Evolutionary conservation across 2,113 vertebrate genomes (phyloP).

Genomic region (Dicentrarchus labrax): DNA sequence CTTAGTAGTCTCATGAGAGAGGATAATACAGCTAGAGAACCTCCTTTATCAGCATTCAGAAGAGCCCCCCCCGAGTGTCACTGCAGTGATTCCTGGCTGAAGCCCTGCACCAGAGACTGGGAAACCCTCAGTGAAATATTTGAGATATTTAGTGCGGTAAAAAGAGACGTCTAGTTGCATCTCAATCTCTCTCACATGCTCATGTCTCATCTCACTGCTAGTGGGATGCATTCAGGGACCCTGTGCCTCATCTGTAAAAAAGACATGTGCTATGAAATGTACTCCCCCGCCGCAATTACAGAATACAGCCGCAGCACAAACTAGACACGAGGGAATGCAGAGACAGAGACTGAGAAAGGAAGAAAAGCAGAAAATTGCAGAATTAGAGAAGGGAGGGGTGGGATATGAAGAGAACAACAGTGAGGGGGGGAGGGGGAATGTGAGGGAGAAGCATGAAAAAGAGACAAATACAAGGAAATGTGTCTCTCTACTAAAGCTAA

Average conservation of each 20-base stretch:
- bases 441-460: not conserved
- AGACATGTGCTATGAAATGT: conserved; percentile 46
- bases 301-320: conserved; percentile 56
- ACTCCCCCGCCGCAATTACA: conserved; percentile 61
- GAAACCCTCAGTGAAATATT: conserved; percentile 47
- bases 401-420: conserved; percentile 1
- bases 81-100: conserved; percentile 26
- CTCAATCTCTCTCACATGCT: conserved; percentile 40
- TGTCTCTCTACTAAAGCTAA: conserved; percentile 23
- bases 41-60: conserved; percentile 36
- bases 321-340: conserved; percentile 59
- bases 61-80: conserved; percentile 14
- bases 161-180: conserved; percentile 48
- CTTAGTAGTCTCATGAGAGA: conserved; percentile 30
- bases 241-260: conserved; percentile 54
- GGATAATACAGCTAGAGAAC: not conserved
- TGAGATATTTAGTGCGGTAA: conserved; percentile 50
- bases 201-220: conserved; percentile 39
- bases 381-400: conserved; percentile 23
- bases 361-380: conserved; percentile 40
- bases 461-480: not conserved
- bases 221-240: conserved; percentile 34
- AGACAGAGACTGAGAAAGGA: not conserved
- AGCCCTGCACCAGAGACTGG: not conserved
- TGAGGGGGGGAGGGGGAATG: not conserved